A percentile compares a stretch with the other conserved stretches of the same genome.
Evolutionary conservation across 2,888 invertebrate genomes (phyloP).

Genomic region (Archips xylosteana): DNA sequence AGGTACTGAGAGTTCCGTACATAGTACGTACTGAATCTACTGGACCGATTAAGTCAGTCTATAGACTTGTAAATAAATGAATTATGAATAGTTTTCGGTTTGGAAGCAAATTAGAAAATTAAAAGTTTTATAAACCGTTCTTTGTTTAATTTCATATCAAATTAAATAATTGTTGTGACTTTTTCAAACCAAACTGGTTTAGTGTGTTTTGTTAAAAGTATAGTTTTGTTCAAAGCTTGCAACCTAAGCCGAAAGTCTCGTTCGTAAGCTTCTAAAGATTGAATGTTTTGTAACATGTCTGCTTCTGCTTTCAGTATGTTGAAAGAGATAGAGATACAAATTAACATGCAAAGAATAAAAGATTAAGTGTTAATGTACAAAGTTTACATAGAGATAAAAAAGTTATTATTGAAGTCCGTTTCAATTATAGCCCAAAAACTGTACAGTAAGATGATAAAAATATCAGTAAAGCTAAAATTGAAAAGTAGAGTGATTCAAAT

Average conservation of each 20-base stretch:
- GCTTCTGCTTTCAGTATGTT: not conserved
- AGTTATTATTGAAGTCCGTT: constrained; percentile 8
- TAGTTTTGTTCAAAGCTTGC: constrained; percentile 14
- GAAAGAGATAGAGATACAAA: not conserved
- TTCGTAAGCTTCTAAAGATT: not conserved
- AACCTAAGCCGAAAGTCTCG: constrained; percentile 25
- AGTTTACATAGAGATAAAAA: not conserved
- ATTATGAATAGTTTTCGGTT: too few species aligned
- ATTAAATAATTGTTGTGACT: not conserved
- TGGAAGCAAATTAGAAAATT: too few species aligned
- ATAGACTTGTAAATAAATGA: too few species aligned
- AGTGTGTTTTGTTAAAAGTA: not conserved
- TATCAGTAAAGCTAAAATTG: not conserved
- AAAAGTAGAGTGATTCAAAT: not conserved
- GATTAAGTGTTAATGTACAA: constrained; percentile 2
- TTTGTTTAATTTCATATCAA: too few species aligned
- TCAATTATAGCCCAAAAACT: not conserved
- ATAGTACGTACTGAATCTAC: too few species aligned
- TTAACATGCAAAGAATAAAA: constrained; percentile 14
- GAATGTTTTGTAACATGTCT: not conserved
- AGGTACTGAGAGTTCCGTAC: too few species aligned
- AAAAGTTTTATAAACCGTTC: too few species aligned
- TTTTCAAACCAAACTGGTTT: not conserved
- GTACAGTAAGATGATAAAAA: not conserved
- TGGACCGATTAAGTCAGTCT: too few species aligned